Base-by-base conservation (phyloP, 2,888 invertebrate species). In the Drosophila anceps region DNA sequence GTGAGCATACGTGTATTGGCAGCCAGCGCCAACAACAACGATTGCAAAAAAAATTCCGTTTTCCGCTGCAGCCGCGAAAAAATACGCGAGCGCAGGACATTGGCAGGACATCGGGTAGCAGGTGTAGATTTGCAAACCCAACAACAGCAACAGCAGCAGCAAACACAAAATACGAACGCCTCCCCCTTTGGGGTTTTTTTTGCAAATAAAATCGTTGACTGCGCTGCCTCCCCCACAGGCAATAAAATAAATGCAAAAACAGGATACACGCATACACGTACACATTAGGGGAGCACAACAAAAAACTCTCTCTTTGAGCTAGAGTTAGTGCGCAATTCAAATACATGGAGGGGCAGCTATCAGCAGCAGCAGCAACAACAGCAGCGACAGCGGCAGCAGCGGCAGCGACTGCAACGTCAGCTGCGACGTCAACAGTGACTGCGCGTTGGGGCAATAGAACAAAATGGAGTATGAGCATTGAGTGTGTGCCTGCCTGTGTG, bases 271-370 rank as follows among this genome's bases (percentile, higher is more conserved):
- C 76, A 69, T 61, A 69, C 27, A 61, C 60, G 50, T 48, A 53
- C 51, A 69, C 57, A 39, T 53, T 39, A 39, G 48, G 57, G 75
- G 59, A 65, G 62, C 50, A 61, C 69, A 68, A 71, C 33, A 57
- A 51, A 76, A 37, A 37, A 64, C 63, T 60, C 82, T 82, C 79
- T 75, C 69, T 63, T 76, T 84, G 82, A 80, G 81, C 82, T 85
- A 85, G 84, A 85, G 90, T 83, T 90, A 90, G 91, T 91, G 91
- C 91, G 91, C 91, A 91, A 88, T 91, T 90, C 90, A 90, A 91
- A 91, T 84, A 73, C 72, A 84, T 82, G 87, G 84, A 82, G 89
- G 84, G 81, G 84, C 88, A 75, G 44, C 29, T 51, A 55, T 39
- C 44, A 46, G 29, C 61, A 62, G 61, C 43, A 41, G 41, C 71